These are phyloP conservation scores for Steatornis caripensis DNA, from an alignment of 2,113 vertebrate species.

Conservation along the genomic window DNA sequence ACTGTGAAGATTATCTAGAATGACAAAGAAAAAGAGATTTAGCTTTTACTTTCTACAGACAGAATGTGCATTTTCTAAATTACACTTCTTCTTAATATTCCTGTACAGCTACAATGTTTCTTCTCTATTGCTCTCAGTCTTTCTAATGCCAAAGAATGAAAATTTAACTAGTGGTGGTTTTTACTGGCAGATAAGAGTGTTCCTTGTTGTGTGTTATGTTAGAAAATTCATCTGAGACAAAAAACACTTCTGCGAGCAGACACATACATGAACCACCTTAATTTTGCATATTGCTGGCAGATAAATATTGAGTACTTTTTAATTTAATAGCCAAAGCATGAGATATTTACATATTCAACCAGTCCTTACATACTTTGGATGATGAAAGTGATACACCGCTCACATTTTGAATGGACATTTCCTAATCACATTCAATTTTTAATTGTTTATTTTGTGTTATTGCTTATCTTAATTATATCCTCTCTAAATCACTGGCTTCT, in stretches of 20 bases:
- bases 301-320: neutral
- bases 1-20: neutral
- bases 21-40: neutral
- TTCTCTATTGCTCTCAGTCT: neutral
- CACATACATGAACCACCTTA: neutral
- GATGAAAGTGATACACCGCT: neutral
- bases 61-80: neutral
- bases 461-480: neutral
- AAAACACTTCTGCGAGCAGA: neutral
- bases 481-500: neutral
- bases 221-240: neutral
- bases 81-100: neutral
- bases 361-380: neutral
- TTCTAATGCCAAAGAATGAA: neutral
- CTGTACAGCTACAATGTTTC: neutral
- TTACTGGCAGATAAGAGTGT: neutral
- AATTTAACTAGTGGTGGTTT: neutral
- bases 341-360: neutral
- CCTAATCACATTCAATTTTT: neutral
- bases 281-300: neutral
- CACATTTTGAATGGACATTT: neutral
- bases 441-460: neutral
- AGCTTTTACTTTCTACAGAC: neutral
- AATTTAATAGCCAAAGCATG: neutral
- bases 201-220: neutral